Conservation (phyloP, 92 coral and sea anemone genomes). For the Epizoanthus stellaris region DNA sequence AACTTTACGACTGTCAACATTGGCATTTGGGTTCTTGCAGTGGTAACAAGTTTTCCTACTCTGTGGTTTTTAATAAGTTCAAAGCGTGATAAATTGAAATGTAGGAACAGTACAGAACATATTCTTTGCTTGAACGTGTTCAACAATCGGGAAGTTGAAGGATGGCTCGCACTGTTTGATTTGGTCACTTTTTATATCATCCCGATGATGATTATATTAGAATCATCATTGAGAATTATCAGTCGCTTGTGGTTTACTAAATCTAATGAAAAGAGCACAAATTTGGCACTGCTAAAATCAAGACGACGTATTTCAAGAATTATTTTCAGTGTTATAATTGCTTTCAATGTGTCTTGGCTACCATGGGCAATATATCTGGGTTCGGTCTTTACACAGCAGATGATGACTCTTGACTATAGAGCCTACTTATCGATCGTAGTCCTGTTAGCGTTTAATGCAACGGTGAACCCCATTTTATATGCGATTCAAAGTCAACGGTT, state of each 20-base stretch:
- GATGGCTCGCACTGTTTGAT: not conserved
- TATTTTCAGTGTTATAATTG: not conserved
- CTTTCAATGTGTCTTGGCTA: not conserved
- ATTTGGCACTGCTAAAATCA: not conserved
- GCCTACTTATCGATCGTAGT: not conserved
- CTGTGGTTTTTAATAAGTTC: not conserved
- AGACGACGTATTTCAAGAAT: constrained; percentile 12
- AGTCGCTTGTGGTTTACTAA: constrained; percentile 1
- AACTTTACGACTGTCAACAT: not conserved
- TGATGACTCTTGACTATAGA: not conserved
- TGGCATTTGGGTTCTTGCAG: not conserved
- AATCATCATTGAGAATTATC: not conserved
- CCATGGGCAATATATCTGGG: constrained; percentile 2
- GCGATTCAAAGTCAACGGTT: constrained; percentile 20
- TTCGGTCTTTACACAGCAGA: not conserved
- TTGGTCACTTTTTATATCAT: not conserved
- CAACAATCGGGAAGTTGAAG: not conserved
- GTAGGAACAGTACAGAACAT: not conserved
- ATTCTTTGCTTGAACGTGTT: not conserved
- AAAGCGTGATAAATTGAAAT: not conserved
- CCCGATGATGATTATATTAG: not conserved
- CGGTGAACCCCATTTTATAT: constrained; percentile 5
- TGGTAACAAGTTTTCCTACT: not conserved
- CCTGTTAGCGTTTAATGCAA: constrained; percentile 11
- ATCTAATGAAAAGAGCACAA: not conserved